Percentiles rank a stretch among this genome's conserved stretches.
phyloP scores from a whole-genome alignment of 2,888 invertebrate species.

The Drosophila vallismaia region DNA sequence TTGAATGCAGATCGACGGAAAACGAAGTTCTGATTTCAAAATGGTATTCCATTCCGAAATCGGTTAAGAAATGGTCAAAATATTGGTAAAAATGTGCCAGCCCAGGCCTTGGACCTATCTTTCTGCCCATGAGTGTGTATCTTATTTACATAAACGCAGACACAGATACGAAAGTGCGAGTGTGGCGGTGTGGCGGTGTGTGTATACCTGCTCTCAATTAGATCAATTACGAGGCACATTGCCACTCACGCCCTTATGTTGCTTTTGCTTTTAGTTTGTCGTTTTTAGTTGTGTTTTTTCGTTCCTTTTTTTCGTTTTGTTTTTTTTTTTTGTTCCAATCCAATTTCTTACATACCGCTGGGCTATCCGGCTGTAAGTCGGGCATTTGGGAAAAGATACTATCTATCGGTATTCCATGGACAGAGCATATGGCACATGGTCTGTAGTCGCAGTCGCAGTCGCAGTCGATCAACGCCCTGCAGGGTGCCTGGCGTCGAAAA shows the following conservation, averaged over 20 bases:
- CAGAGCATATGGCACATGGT: conserved; percentile 12
- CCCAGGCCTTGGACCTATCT: background rate
- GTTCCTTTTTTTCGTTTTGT: conserved; percentile 14
- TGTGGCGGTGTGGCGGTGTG: conserved; percentile 3
- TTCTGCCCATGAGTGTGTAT: background rate
- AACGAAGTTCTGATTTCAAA: too few relatives aligned
- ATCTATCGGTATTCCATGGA: background rate
- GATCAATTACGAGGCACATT: conserved; percentile 72
- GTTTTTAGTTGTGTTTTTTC: conserved; percentile 34
- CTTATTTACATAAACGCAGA: conserved; percentile 20
- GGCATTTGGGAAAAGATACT: conserved; percentile 5
- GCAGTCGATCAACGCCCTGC: conserved; percentile 14
- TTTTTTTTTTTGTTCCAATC: conserved; percentile 30
- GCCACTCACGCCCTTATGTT: conserved; percentile 67
- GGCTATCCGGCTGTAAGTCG: background rate
- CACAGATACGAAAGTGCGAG: conserved; percentile 10
- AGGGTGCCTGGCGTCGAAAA: conserved; percentile 19
- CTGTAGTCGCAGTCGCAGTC: background rate
- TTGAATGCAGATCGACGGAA: too few relatives aligned
- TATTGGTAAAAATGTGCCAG: too few relatives aligned
- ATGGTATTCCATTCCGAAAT: too few relatives aligned
- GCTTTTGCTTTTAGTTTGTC: conserved; percentile 23
- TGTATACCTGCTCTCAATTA: conserved; percentile 72
- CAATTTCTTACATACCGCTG: conserved; percentile 13
- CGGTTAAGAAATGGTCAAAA: too few relatives aligned